phyloP scores from a whole-genome alignment of 2,888 invertebrate genomes.

The Ectobius pallidus region DNA sequence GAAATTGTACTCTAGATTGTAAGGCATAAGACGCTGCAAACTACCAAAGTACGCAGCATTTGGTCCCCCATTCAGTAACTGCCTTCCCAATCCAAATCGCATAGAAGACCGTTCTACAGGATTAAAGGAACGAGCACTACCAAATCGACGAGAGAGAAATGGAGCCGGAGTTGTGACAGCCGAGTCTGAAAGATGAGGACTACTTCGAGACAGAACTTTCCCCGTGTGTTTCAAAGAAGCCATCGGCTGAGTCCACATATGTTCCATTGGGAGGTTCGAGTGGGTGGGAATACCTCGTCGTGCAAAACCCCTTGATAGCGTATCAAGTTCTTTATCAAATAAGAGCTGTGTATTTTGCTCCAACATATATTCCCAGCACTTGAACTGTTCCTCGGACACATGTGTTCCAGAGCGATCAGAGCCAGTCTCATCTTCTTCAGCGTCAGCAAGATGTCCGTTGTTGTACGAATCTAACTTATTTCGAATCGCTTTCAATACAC shows the following conservation, averaged over 20 bases:
- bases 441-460: conserved; percentile 46
- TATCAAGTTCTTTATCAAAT: conserved; percentile 87
- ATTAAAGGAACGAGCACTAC: conserved; percentile 80
- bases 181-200: conserved; percentile 66
- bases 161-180: conserved; percentile 53
- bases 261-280: conserved; percentile 26
- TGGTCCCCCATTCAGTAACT: conserved; percentile 71
- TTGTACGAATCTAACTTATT: conserved; percentile 42
- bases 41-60: conserved; percentile 89
- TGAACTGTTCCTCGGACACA: conserved; percentile 84
- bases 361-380: conserved; percentile 93
- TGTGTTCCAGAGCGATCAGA: conserved; percentile 57
- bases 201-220: conserved; percentile 61
- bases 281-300: conserved; percentile 33
- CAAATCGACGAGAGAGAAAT: conserved; percentile 76
- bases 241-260: conserved; percentile 57
- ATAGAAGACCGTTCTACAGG: conserved; percentile 52
- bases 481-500: conserved; percentile 37
- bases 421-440: conserved; percentile 58
- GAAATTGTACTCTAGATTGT: conserved; percentile 83
- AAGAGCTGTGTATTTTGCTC: conserved; percentile 88
- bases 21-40: conserved; percentile 82
- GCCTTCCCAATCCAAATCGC: conserved; percentile 61
- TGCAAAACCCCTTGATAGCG: conserved; percentile 60
- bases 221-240: conserved; percentile 15